Conservation (phyloP, 2,888 invertebrate genomes). For the Steinernema hermaphroditum region DNA sequence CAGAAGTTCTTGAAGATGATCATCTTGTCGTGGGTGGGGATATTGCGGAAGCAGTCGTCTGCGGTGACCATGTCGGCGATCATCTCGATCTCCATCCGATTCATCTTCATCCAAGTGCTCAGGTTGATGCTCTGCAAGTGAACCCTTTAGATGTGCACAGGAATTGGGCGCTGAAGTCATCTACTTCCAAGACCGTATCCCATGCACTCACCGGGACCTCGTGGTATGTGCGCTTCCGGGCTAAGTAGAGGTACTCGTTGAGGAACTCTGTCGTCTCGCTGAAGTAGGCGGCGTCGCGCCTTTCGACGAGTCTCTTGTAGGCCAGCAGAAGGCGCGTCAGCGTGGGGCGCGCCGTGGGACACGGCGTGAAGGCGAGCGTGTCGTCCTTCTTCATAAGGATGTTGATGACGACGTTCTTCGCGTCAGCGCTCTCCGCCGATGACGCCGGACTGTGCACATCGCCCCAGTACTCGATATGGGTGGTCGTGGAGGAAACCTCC, state of each 20-base stretch:
- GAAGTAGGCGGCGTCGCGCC: constrained; percentile 10
- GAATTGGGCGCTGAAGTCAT: too few species aligned
- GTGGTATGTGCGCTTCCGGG: constrained; percentile 21
- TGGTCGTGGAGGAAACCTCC: neutral
- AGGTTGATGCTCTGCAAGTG: constrained; percentile 17
- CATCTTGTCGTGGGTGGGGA: constrained; percentile 44
- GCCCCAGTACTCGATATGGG: constrained; percentile 25
- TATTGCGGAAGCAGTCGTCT: constrained; percentile 44
- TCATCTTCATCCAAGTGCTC: constrained; percentile 26
- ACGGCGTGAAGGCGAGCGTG: constrained; percentile 29
- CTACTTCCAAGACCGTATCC: too few species aligned
- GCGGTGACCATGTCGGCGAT: constrained; percentile 43
- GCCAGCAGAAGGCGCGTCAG: neutral
- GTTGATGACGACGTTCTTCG: constrained; percentile 5
- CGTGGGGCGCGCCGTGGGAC: neutral
- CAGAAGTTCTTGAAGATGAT: constrained; percentile 43
- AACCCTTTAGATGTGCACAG: too few species aligned
- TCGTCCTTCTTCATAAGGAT: constrained; percentile 33
- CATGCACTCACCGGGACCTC: too few species aligned
- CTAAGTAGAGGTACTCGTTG: constrained; percentile 22
- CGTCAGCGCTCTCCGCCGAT: neutral
- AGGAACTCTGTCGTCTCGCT: constrained; percentile 8
- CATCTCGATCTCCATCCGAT: constrained; percentile 40
- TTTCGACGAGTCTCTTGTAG: neutral
- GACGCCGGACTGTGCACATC: constrained; percentile 25